Evolutionary conservation across 2,888 invertebrate species (phyloP).

Genomic region (Blastobasis adustella): DNA sequence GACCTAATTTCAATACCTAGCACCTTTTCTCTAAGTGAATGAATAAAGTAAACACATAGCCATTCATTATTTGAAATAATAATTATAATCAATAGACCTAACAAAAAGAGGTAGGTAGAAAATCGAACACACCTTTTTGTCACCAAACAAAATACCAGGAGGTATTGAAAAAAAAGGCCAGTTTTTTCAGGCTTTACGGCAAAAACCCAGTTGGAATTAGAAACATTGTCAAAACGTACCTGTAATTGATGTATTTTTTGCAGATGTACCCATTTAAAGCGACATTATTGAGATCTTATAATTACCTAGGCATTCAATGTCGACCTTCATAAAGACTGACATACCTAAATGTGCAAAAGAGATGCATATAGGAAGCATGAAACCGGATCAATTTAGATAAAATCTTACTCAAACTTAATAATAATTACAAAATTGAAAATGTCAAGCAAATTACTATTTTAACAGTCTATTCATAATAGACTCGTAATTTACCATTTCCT

Average conservation of each 20-base stretch:
- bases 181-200: too few relatives aligned
- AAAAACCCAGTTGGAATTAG: too few relatives aligned
- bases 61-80: too few relatives aligned
- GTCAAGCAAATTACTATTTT: slow-evolving; percentile 6
- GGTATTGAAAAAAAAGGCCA: too few relatives aligned
- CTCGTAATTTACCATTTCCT: not conserved
- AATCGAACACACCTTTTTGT: too few relatives aligned
- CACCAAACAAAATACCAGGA: too few relatives aligned
- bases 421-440: slow-evolving; percentile 15
- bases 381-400: slow-evolving; percentile 13
- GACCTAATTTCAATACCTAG: too few relatives aligned
- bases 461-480: not conserved
- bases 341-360: slow-evolving; percentile 22
- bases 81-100: too few relatives aligned
- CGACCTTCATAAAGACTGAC: slow-evolving; percentile 16
- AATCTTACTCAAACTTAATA: slow-evolving; percentile 13
- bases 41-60: too few relatives aligned
- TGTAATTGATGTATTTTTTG: slow-evolving; percentile 8
- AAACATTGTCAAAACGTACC: too few relatives aligned
- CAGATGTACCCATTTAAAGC: slow-evolving; percentile 2
- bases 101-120: too few relatives aligned
- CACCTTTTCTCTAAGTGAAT: too few relatives aligned
- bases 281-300: slow-evolving; percentile 11
- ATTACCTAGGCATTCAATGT: slow-evolving; percentile 11
- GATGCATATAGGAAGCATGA: slow-evolving; percentile 42